phyloP scores from a whole-genome alignment of 1,140 invertebrate species.

The Chymomyza costata region DNA sequence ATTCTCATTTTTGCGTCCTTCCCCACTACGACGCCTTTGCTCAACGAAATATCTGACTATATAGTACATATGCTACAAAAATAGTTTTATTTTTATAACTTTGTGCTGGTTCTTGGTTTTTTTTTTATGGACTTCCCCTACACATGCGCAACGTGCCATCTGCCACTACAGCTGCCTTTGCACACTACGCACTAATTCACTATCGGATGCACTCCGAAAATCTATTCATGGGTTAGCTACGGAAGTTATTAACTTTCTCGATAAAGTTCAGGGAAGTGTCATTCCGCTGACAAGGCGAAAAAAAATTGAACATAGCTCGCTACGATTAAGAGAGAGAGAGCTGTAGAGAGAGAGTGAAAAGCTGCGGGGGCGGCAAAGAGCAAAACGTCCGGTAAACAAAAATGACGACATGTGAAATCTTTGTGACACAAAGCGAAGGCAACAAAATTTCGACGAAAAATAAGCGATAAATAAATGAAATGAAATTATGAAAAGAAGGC shows the following conservation, averaged over 20 bases:
- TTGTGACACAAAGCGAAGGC: conserved; percentile 22
- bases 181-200: conserved; percentile 54
- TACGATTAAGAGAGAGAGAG: no score
- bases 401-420: conserved; percentile 53
- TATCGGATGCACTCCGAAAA: no score
- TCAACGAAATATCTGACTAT: conserved; percentile 31
- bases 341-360: no score
- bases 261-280: no score
- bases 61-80: conserved; percentile 55
- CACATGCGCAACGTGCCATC: conserved; percentile 55
- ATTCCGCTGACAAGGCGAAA: no score
- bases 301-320: no score
- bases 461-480: conserved; percentile 62
- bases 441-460: conserved; percentile 37
- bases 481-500: conserved; percentile 70
- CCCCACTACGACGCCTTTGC: no score
- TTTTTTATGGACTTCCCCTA: conserved; percentile 70
- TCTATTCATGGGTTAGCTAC: no score
- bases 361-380: no score
- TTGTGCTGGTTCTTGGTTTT: conserved; percentile 67
- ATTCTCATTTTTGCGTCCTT: no score
- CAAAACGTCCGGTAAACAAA: conserved; percentile 46
- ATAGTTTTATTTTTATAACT: conserved; percentile 73
- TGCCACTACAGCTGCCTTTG: conserved; percentile 65
- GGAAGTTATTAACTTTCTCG: no score